Percentiles rank a stretch among this genome's conserved stretches.
Evolutionary conservation across 2,888 invertebrate species (phyloP).

Genomic region (Petrophora chlorosata): DNA sequence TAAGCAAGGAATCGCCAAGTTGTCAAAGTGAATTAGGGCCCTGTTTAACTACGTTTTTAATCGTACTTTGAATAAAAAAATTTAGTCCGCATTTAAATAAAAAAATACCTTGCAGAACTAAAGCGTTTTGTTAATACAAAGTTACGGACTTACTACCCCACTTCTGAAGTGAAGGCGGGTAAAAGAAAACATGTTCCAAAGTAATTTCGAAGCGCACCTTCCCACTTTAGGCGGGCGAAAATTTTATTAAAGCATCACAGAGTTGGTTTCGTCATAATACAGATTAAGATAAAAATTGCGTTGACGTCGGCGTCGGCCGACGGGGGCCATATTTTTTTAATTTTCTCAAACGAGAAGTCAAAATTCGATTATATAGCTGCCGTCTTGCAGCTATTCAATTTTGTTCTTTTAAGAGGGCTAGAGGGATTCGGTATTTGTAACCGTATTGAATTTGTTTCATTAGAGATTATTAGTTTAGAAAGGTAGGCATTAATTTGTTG

Average conservation of each 20-base stretch:
- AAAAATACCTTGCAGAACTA: no score
- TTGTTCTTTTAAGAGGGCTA: constrained; percentile 52
- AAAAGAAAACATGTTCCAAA: constrained; percentile 38
- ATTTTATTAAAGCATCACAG: constrained; percentile 59
- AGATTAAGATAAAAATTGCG: constrained; percentile 79
- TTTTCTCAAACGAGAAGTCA: constrained; percentile 75
- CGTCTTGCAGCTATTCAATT: constrained; percentile 63
- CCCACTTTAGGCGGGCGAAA: constrained; percentile 49
- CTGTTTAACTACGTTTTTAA: no score
- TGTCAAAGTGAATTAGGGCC: no score
- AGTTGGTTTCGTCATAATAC: constrained; percentile 70
- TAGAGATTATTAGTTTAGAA: background rate
- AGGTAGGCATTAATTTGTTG: no score
- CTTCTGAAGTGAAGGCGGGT: background rate
- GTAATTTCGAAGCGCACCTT: constrained; percentile 50
- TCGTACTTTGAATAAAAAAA: no score
- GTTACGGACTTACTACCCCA: background rate
- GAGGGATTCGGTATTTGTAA: constrained; percentile 46
- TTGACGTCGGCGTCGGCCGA: constrained; percentile 67
- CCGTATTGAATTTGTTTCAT: constrained; percentile 12
- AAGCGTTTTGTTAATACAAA: no score
- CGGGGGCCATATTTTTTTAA: constrained; percentile 76
- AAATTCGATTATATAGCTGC: constrained; percentile 71
- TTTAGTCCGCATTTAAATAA: no score
- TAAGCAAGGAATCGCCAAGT: no score